These are phyloP conservation scores for Chelonia mydas DNA, from an alignment of 2,797 vertebrate species.

Conservation along the genomic window DNA sequence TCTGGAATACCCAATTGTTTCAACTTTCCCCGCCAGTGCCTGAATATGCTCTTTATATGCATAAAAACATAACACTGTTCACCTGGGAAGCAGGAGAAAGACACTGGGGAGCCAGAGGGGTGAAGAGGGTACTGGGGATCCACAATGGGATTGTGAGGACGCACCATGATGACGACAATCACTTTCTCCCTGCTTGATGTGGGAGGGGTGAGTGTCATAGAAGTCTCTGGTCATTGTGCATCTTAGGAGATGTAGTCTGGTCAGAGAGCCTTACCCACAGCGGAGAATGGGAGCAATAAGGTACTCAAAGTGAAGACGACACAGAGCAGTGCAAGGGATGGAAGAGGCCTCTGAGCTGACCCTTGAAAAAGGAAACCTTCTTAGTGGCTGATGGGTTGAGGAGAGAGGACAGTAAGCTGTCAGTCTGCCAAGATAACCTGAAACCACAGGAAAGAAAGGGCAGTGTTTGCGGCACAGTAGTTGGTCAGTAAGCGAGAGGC, in stretches of 20 bases:
- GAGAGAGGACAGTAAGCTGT: neutral
- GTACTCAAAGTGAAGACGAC: neutral
- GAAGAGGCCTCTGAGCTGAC: neutral
- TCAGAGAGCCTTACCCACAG: neutral
- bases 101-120: neutral
- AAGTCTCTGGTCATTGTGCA: neutral
- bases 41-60: neutral
- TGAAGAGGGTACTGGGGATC: neutral
- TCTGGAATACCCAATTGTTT: neutral
- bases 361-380: neutral
- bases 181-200: neutral
- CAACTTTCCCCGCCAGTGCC: neutral
- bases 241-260: neutral
- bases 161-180: neutral
- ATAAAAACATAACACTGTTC: neutral
- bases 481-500: neutral
- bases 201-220: neutral
- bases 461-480: neutral
- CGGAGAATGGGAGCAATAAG: neutral
- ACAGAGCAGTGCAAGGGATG: neutral
- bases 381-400: neutral
- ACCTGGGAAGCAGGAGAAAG: neutral
- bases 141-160: neutral
- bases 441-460: neutral
- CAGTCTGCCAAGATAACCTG: neutral